These are phyloP conservation scores for Dendroctonus valens DNA, from an alignment of 1,140 invertebrate species.

Conservation along the genomic window DNA sequence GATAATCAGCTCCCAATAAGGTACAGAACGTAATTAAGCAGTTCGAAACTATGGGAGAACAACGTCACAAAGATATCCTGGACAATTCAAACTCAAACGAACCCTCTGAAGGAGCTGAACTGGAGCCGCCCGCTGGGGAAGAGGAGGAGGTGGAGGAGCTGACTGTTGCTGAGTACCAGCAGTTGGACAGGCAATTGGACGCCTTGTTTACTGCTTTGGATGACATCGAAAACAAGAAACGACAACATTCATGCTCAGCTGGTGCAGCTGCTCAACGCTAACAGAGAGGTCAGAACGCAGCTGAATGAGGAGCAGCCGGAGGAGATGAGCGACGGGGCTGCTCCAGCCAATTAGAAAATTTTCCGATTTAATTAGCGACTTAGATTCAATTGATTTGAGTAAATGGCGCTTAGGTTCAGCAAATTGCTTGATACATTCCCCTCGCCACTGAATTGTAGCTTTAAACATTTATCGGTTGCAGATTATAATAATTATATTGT, in stretches of 20 bases:
- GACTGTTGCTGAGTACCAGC: constrained; percentile 59
- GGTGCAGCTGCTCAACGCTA: constrained; percentile 69
- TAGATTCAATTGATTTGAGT: too few relatives aligned
- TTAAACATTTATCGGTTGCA: too few relatives aligned
- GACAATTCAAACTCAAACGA: constrained; percentile 17
- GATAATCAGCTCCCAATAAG: too few relatives aligned
- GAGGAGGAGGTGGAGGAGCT: constrained; percentile 9
- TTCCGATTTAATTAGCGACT: too few relatives aligned
- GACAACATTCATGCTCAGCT: constrained; percentile 74
- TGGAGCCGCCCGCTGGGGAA: neutral
- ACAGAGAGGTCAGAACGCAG: constrained; percentile 68
- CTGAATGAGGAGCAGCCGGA: constrained; percentile 20
- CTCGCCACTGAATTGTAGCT: too few relatives aligned
- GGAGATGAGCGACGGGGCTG: neutral
- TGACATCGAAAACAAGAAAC: constrained; percentile 75
- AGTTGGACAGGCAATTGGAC: constrained; percentile 69
- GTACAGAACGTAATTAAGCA: too few relatives aligned
- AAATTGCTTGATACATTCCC: too few relatives aligned
- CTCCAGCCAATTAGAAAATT: too few relatives aligned
- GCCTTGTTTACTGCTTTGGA: constrained; percentile 74
- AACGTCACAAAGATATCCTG: constrained; percentile 12
- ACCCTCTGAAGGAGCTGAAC: neutral
- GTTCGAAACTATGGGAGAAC: constrained; percentile 16
- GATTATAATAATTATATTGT: too few relatives aligned
- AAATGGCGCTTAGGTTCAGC: too few relatives aligned